phyloP scores from a whole-genome alignment of 2,797 vertebrate genomes.

The Acipenser oxyrinchus region DNA sequence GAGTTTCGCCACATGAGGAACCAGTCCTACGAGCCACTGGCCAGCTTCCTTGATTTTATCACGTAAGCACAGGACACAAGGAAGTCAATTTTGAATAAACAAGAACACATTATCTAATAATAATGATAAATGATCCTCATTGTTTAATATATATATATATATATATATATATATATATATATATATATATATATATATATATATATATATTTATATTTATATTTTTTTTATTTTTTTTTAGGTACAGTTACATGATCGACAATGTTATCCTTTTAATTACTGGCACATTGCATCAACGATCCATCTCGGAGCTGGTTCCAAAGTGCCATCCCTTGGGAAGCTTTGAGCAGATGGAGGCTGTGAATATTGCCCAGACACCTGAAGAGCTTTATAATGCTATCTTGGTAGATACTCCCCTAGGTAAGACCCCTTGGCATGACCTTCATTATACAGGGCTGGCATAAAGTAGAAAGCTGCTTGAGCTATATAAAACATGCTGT shows the following conservation, averaged over 20 bases:
- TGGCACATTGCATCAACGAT: slow-evolving; percentile 91
- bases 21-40: slow-evolving; percentile 91
- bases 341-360: slow-evolving; percentile 98
- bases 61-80: slow-evolving; percentile 59
- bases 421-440: slow-evolving; percentile 44
- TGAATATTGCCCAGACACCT: slow-evolving; percentile 97
- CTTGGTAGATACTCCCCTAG: slow-evolving; percentile 93
- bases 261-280: slow-evolving; percentile 98
- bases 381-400: slow-evolving; percentile 98
- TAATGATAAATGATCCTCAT: neutral
- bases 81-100: neutral
- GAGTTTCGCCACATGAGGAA: slow-evolving; percentile 99
- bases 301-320: slow-evolving; percentile 91
- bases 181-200: too few relatives aligned
- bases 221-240: slow-evolving; percentile 43
- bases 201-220: too few relatives aligned
- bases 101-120: neutral
- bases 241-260: slow-evolving; percentile 99
- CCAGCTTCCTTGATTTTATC: slow-evolving; percentile 96
- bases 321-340: slow-evolving; percentile 96
- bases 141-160: too few relatives aligned
- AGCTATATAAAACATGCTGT: too few relatives aligned
- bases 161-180: too few relatives aligned
- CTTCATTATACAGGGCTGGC: neutral
- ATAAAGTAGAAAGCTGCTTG: neutral